Evolutionary conservation across 2,888 invertebrate species (phyloP).

Genomic region (Nysson spinosus): DNA sequence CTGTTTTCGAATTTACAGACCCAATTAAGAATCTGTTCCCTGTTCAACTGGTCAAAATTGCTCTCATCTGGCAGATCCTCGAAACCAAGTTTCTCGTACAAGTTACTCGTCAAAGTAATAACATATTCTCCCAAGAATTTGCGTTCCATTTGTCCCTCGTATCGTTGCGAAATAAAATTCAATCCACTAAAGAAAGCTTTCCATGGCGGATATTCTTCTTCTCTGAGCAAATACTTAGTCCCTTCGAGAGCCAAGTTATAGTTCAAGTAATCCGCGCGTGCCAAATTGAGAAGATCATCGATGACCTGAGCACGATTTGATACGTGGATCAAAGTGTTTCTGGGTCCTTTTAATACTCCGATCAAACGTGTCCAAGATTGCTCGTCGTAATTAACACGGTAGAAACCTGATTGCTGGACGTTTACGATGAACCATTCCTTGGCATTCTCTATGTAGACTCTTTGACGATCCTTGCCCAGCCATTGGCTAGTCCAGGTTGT

Average conservation of each 20-base stretch:
- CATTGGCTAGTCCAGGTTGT: conserved; percentile 79
- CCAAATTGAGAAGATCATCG: conserved; percentile 88
- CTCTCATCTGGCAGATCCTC: conserved; percentile 76
- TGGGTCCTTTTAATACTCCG: conserved; percentile 75
- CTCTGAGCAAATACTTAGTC: conserved; percentile 83
- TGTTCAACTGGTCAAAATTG: conserved; percentile 81
- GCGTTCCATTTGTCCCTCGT: conserved; percentile 41
- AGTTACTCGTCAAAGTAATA: conserved; percentile 76
- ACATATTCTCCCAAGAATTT: conserved; percentile 65
- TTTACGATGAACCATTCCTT: conserved; percentile 68
- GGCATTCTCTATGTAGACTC: conserved; percentile 67
- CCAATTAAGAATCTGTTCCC: conserved; percentile 81
- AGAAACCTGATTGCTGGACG: conserved; percentile 78
- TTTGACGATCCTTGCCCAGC: conserved; percentile 74
- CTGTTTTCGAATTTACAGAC: conserved; percentile 83
- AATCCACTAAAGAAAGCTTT: conserved; percentile 78
- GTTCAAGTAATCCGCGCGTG: conserved; percentile 81
- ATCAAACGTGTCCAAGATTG: conserved; percentile 80
- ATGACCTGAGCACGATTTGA: conserved; percentile 88
- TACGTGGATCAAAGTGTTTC: conserved; percentile 79
- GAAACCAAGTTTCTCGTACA: conserved; percentile 79
- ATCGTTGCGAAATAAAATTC: conserved; percentile 70
- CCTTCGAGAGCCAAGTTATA: conserved; percentile 83
- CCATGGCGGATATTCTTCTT: conserved; percentile 89
- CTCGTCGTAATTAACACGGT: conserved; percentile 83